Evolutionary conservation across 2,888 invertebrate genomes (phyloP), one percentile per base, ranked within the genome.

Genomic region (Autographa gamma): DNA sequence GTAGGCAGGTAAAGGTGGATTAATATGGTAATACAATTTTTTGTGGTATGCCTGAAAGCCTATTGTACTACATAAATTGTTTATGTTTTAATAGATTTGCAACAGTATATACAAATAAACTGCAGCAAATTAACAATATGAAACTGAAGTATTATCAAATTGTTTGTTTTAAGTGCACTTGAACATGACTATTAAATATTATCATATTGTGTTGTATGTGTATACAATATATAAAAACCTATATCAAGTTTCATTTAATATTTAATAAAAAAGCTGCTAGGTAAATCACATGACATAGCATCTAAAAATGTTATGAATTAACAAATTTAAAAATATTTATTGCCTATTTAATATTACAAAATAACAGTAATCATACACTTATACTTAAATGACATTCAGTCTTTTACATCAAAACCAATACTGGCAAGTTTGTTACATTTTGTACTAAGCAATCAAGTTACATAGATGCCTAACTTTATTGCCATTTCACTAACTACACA

Each of bases 371-470:
- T 78, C 77, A 84, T 84, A 85, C 76, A 83, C 83, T 84, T 89
- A 92, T 92, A 87, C 90, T 91, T 92, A 93, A 91, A 95, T 89
- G 95, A 95, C 94, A 92, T 93, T 95, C 95, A 95, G 95, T 95
- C 95, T 95, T 95, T 93, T 93, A 93, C 87, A 94, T 93, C 89
- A 93, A 91, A 95, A 95, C 95, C 95, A 95, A 95, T 95, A 95
- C 95, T 95, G 95, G 95, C 95, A 95, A 95, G 95, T 95, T 94
- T 93, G 92, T 94, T 94, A 92, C 87, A 93, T 91, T 95, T 95
- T 95, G 95, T 95, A 95, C 95, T 95, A 94, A 94, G 92, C 91
- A 93, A 93, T 92, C 87, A 91, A 91, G 88, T 91, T 82, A 85
- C 70, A 80, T 88, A 90, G 78, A 85, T 89, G 85, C 85, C 87